These are phyloP conservation scores for Phymanthus crucifer DNA, from an alignment of 92 coral and sea anemone species.

Conservation along the genomic window DNA sequence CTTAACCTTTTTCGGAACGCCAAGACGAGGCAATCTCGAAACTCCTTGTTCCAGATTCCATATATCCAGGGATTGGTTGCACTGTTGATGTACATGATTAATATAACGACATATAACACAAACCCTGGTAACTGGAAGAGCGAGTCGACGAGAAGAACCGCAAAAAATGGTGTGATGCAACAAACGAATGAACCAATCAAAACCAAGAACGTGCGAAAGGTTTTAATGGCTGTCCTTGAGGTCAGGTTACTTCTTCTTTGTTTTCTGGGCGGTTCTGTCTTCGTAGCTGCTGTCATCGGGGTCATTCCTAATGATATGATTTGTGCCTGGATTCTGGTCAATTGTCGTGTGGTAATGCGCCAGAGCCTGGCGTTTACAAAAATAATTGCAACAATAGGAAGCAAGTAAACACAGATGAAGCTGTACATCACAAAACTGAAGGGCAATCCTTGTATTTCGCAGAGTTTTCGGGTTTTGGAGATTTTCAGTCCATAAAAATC, in stretches of 20 bases:
- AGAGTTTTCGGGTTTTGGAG: conserved; percentile 16
- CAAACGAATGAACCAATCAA: conserved; percentile 60
- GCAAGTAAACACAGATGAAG: background rate
- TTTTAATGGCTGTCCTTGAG: conserved; percentile 50
- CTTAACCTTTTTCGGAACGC: background rate
- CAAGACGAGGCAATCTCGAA: conserved; percentile 13
- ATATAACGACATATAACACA: conserved; percentile 44
- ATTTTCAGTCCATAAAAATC: conserved; percentile 12
- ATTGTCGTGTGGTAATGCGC: conserved; percentile 12
- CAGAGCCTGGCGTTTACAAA: conserved; percentile 24
- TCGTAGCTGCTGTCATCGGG: background rate
- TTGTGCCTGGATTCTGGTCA: conserved; percentile 5
- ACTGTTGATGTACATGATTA: conserved; percentile 67
- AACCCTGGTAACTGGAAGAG: conserved; percentile 30
- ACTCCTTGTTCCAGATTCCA: conserved; percentile 59
- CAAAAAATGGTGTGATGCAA: conserved; percentile 70
- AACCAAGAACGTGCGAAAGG: conserved; percentile 66
- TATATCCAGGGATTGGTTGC: conserved; percentile 71
- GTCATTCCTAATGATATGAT: background rate
- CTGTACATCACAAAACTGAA: conserved; percentile 9
- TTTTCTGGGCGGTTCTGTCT: background rate
- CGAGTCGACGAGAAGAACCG: conserved; percentile 45
- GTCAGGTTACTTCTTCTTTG: conserved; percentile 6
- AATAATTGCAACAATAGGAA: conserved; percentile 12
- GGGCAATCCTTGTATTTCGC: conserved; percentile 35